Base-by-base conservation (phyloP, 2,888 invertebrate genomes). In the Acronicta aceris region DNA sequence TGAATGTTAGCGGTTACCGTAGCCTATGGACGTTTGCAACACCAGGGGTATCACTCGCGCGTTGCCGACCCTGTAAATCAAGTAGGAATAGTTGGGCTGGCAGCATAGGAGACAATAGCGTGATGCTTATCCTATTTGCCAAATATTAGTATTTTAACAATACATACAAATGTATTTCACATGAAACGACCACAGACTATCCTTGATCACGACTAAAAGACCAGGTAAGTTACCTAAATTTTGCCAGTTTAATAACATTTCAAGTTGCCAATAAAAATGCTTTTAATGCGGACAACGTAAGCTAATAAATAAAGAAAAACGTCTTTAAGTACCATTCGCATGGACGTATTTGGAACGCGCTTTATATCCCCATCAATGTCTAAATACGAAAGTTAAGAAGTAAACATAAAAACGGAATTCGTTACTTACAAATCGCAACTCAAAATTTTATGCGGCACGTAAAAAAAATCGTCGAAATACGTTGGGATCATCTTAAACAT, bases 331-430 rank as follows among this genome's bases (percentile, higher is more conserved):
- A 71, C 79, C 65, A 57, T 66, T 63, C 53, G 56, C 68, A 77
- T 74, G 69, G 64, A 73, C 67, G 75, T 74, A 75, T 82, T 81
- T 70, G 66, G 73, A 66, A 76, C 78, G 68, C 71, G 50, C 65
- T 79, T 79, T 74, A 82, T 71, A 58, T 16, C 61, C 51, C 74
- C 71, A 77, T 85, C 79, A 82, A 82, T 68, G 76, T 72, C 76
- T 79, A 72, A 81, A 81, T 78, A 77, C 70, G 79, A 80, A 81
- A 78, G 79, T 78, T 76, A 76, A 78, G 76, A 77, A 79, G 78
- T 77, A 75, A 77, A 77, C 76, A 78, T 79, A 82, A 81, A 85
- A 79, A 68, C 58, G 57, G 78, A 83, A 83, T 83, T 81, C 77
- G 78, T 81, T 78, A 81, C 78, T 81, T 78, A 82, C 79, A 79